phyloP scores from a whole-genome alignment of 2,113 vertebrate genomes.

The Datnioides undecimradiatus region DNA sequence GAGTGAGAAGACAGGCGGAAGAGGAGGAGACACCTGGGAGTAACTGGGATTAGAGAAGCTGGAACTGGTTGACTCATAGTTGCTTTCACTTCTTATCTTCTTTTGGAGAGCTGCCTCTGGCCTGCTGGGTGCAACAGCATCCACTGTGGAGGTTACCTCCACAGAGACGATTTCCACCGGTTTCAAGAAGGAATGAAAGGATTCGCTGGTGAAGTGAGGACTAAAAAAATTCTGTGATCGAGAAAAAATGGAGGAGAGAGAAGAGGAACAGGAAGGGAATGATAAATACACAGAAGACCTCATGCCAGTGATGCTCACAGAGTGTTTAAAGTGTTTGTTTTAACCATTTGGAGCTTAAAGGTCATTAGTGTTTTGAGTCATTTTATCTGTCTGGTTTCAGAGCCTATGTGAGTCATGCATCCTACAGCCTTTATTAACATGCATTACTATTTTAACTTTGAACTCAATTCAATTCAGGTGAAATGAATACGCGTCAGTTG shows the following conservation, averaged over 20 bases:
- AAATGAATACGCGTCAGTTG: neutral
- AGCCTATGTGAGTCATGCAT: neutral
- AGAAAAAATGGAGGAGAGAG: neutral
- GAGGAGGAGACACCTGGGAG: slow-evolving; percentile 47
- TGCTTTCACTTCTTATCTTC: neutral
- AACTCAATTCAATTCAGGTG: neutral
- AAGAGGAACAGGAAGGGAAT: neutral
- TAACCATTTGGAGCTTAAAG: neutral
- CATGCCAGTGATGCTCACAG: no score
- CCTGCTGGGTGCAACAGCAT: neutral
- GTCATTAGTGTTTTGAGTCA: neutral
- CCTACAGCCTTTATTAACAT: neutral
- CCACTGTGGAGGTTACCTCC: slow-evolving; percentile 39
- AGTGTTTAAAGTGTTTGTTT: neutral
- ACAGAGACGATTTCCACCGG: slow-evolving; percentile 42
- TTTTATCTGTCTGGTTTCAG: slow-evolving; percentile 25
- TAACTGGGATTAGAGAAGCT: slow-evolving; percentile 78
- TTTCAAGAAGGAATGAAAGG: slow-evolving; percentile 24
- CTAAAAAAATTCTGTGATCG: slow-evolving; percentile 67
- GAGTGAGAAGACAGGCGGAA: slow-evolving; percentile 4
- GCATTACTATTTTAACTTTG: neutral
- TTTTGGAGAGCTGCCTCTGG: neutral
- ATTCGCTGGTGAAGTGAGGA: slow-evolving; percentile 44
- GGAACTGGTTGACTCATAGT: slow-evolving; percentile 28
- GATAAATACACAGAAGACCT: neutral